Conservation (phyloP, 2,113 vertebrate genomes). For the Atractosteus spatula region DNA sequence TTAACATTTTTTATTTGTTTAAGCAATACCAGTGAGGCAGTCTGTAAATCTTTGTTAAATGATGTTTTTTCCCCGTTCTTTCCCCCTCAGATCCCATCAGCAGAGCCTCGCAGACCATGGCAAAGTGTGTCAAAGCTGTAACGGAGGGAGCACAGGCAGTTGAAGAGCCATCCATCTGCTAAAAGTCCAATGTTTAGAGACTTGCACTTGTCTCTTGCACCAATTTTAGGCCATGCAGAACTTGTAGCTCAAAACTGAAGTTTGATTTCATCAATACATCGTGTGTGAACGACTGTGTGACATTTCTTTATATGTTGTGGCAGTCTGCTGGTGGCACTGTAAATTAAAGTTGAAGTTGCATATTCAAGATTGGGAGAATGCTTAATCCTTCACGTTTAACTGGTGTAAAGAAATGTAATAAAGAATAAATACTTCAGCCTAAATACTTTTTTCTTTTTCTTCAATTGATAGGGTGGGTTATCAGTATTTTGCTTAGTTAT, state of each 20-base stretch:
- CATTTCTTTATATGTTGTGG: neutral
- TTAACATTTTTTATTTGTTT: too few relatives aligned
- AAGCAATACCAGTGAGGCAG: too few relatives aligned
- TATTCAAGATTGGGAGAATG: neutral
- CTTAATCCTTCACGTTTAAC: too few relatives aligned
- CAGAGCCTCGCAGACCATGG: constrained; percentile 97
- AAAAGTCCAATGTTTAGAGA: constrained; percentile 11
- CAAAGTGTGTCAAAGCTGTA: constrained; percentile 93
- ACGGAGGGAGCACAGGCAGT: constrained; percentile 84
- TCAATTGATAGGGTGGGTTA: too few relatives aligned
- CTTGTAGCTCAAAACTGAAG: neutral
- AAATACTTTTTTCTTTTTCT: too few relatives aligned
- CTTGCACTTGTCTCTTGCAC: neutral
- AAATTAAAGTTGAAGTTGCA: neutral
- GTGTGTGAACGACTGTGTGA: constrained; percentile 1
- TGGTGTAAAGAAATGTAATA: constrained; percentile 7
- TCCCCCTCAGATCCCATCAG: constrained; percentile 83
- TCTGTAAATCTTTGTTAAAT: neutral
- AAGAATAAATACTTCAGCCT: constrained; percentile 1
- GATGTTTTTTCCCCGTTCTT: neutral
- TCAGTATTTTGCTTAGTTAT: too few relatives aligned
- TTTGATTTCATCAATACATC: neutral
- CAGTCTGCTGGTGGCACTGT: neutral
- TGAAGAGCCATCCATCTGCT: constrained; percentile 74
- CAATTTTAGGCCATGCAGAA: neutral